A percentile compares a stretch with the other conserved stretches of the same genome.
Evolutionary conservation across 2,797 vertebrate genomes (phyloP).

Genomic region (Lepidocolaptes lacrymiger): DNA sequence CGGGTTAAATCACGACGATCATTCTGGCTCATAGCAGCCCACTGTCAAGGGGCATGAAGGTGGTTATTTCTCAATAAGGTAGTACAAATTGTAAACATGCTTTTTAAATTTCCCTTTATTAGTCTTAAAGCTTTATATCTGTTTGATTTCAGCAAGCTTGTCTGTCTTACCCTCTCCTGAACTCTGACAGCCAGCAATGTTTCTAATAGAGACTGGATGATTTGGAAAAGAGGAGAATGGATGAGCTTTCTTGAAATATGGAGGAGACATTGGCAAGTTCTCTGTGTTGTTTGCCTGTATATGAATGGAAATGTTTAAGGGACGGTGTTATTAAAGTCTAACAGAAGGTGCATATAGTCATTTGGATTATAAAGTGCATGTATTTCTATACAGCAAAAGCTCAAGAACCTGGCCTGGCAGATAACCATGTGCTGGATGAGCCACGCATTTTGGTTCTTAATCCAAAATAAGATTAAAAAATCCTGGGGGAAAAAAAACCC

Average conservation of each 20-base stretch:
- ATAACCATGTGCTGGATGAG: neutral
- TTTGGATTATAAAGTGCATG: neutral
- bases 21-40: neutral
- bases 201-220: neutral
- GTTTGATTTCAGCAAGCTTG: neutral
- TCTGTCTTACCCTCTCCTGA: neutral
- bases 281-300: neutral
- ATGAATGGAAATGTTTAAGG: neutral
- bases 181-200: neutral
- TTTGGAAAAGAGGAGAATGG: neutral
- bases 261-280: neutral
- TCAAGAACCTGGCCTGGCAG: neutral
- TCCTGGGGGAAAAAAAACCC: neutral
- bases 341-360: neutral
- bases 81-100: neutral
- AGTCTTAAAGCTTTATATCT: neutral
- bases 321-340: neutral
- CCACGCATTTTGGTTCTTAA: neutral
- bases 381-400: neutral
- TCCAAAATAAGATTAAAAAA: neutral
- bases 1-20: neutral
- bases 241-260: neutral
- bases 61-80: neutral
- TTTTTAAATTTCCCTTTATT: neutral
- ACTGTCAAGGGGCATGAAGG: fast-evolving